Percentiles rank a stretch among this genome's conserved stretches.
Conservation (phyloP, 1,140 invertebrate genomes). For the Hylaeus anthracinus region DNA sequence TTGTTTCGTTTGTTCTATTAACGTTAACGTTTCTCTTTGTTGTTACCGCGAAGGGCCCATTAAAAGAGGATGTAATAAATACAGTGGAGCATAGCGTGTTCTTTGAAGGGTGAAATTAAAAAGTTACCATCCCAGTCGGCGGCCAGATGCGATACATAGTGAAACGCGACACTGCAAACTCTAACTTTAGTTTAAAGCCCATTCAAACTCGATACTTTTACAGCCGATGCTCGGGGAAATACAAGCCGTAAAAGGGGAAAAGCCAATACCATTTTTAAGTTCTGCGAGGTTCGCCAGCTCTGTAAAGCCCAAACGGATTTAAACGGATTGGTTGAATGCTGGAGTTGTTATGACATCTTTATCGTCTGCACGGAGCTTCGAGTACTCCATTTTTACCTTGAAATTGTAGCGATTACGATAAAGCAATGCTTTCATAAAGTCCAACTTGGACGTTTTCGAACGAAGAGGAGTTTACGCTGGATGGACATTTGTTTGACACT, state of each 20-base stretch:
- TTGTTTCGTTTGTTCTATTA: background rate
- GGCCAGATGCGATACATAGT: background rate
- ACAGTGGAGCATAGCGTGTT: background rate
- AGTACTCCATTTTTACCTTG: conserved; percentile 21
- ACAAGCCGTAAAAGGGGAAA: background rate
- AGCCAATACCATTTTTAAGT: background rate
- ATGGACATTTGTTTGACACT: too few species aligned
- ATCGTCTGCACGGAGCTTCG: too few species aligned
- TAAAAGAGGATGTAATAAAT: background rate
- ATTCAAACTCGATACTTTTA: conserved; percentile 19
- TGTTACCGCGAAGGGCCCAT: too few species aligned
- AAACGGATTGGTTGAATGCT: background rate
- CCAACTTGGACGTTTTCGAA: too few species aligned
- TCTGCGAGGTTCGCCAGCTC: too few species aligned
- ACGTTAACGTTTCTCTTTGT: too few species aligned
- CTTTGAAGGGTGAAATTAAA: background rate
- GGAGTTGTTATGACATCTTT: background rate
- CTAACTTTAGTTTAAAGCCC: conserved; percentile 38
- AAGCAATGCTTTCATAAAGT: too few species aligned
- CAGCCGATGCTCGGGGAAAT: conserved; percentile 14
- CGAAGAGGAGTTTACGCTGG: too few species aligned
- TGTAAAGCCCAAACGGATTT: background rate
- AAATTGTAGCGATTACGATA: background rate
- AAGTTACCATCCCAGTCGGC: background rate
- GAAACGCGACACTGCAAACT: background rate